A percentile compares a stretch with the other conserved stretches of the same genome.
These are phyloP conservation scores for Clivina fossor DNA, from an alignment of 2,888 invertebrate species.

Conservation along the genomic window DNA sequence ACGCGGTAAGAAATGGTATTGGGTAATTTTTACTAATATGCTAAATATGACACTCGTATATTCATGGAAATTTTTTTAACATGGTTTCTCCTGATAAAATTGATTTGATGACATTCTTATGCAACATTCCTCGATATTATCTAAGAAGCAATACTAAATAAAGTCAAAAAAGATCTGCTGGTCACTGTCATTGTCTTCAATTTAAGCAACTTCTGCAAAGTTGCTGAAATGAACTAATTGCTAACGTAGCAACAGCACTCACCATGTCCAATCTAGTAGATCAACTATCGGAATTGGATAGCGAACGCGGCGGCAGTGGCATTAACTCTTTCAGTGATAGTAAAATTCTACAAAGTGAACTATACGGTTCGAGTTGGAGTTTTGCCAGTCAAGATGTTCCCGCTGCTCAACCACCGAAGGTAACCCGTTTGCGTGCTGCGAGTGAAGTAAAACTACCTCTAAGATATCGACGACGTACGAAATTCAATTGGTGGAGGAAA, in stretches of 20 bases:
- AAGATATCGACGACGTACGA: conserved; percentile 44
- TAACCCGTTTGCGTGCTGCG: conserved; percentile 61
- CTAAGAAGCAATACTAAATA: too few relatives aligned
- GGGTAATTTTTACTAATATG: conserved; percentile 10
- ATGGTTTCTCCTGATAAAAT: too few relatives aligned
- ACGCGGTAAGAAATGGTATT: conserved; percentile 8
- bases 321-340: conserved; percentile 73
- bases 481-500: conserved; percentile 41
- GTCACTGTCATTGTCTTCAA: too few relatives aligned
- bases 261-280: conserved; percentile 56
- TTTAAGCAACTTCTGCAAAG: too few relatives aligned
- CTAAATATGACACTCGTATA: conserved; percentile 4
- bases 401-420: conserved; percentile 47
- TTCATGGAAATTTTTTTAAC: conserved; percentile 7
- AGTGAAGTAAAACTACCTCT: conserved; percentile 58
- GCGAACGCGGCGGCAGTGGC: conserved; percentile 59
- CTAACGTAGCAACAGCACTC: conserved; percentile 75
- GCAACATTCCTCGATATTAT: too few relatives aligned
- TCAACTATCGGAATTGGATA: conserved; percentile 41
- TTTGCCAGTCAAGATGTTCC: conserved; percentile 50
- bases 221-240: conserved; percentile 74
- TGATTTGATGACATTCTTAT: too few relatives aligned
- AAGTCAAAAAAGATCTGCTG: too few relatives aligned
- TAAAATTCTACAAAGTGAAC: conserved; percentile 72
- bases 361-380: conserved; percentile 57